Conservation (phyloP, 2,888 invertebrate species). For the Diloba caeruleocephala region DNA sequence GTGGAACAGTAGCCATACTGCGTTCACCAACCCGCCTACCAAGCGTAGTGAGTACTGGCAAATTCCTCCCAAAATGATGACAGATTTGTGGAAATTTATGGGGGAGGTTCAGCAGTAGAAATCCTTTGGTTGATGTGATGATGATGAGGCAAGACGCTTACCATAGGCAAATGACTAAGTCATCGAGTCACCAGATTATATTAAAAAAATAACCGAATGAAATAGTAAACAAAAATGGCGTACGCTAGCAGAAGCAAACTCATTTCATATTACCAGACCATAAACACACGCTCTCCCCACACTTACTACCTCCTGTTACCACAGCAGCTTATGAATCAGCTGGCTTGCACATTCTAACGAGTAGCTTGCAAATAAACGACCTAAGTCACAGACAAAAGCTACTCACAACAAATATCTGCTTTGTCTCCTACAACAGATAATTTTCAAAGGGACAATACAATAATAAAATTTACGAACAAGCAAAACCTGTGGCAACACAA, state of each 20-base stretch:
- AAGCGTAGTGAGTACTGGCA: no score
- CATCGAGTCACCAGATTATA: no score
- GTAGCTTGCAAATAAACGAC: conserved; percentile 39
- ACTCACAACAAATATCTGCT: conserved; percentile 54
- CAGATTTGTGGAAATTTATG: no score
- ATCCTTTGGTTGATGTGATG: no score
- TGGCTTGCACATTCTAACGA: conserved; percentile 40
- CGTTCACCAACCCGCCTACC: no score
- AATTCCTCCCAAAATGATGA: no score
- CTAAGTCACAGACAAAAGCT: conserved; percentile 47
- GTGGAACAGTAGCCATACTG: no score
- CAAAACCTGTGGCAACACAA: conserved; percentile 53
- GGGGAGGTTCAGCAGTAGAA: no score
- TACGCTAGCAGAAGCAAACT: not conserved
- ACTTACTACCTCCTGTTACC: conserved; percentile 24
- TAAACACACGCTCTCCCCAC: conserved; percentile 31
- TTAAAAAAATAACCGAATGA: no score
- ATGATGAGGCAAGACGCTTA: no score
- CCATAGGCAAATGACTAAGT: no score
- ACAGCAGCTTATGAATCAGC: conserved; percentile 41
- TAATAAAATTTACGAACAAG: conserved; percentile 51
- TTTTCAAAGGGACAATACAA: conserved; percentile 56
- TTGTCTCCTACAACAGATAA: conserved; percentile 47
- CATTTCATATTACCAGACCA: conserved; percentile 33
- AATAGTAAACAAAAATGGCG: conserved; percentile 4